Percentiles rank a stretch among this genome's conserved stretches.
Evolutionary conservation across 2,113 vertebrate species (phyloP).

Genomic region (Hypomesus transpacificus): DNA sequence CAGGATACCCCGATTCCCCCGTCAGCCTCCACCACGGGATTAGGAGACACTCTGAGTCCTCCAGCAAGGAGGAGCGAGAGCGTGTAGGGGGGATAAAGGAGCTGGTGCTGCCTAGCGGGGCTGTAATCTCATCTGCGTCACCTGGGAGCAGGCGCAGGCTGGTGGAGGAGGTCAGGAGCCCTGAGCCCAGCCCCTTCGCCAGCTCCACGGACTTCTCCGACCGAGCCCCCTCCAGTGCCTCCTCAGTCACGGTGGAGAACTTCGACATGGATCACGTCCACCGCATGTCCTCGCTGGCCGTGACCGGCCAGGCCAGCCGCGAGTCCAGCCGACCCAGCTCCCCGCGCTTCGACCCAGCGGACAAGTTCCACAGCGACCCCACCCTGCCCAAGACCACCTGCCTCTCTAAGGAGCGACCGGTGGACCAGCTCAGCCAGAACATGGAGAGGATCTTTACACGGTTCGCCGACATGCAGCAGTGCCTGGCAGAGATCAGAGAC

Average conservation of each 20-base stretch:
- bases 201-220: conserved; percentile 76
- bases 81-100: conserved; percentile 62
- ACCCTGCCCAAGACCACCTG: conserved; percentile 42
- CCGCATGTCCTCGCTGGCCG: conserved; percentile 50
- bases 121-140: conserved; percentile 59
- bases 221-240: conserved; percentile 60
- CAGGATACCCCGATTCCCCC: conserved; percentile 38
- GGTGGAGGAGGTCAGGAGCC: conserved; percentile 80
- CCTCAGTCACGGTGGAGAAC: conserved; percentile 64
- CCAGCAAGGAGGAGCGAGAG: conserved; percentile 59
- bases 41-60: conserved; percentile 75
- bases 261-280: conserved; percentile 65
- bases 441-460: conserved; percentile 77
- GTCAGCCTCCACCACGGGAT: conserved; percentile 59
- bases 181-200: conserved; percentile 72
- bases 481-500: conserved; percentile 78
- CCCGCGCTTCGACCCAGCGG: conserved; percentile 61
- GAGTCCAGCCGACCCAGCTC: conserved; percentile 68
- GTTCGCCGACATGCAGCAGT: conserved; percentile 79
- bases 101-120: conserved; percentile 76
- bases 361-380: conserved; percentile 48
- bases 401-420: conserved; percentile 62
- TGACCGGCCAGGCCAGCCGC: conserved; percentile 59
- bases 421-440: conserved; percentile 69
- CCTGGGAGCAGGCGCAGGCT: conserved; percentile 72